Percentiles rank a stretch among this genome's conserved stretches.
These are phyloP conservation scores for Rhynchopsitta pachyrhyncha DNA, from an alignment of 2,113 vertebrate genomes.

Conservation along the genomic window DNA sequence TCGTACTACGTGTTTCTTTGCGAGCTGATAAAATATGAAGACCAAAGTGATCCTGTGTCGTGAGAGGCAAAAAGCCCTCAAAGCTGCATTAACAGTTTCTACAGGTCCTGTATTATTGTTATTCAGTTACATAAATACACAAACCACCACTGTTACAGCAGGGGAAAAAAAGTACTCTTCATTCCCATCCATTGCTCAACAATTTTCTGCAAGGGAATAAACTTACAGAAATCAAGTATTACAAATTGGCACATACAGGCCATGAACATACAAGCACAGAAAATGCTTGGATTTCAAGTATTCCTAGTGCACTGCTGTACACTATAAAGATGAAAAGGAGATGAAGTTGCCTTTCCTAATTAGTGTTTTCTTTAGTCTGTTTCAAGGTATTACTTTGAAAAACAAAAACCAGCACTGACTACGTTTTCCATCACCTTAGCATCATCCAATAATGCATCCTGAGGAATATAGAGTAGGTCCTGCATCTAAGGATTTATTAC, in stretches of 20 bases:
- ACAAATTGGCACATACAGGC: not conserved
- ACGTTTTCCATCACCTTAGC: not conserved
- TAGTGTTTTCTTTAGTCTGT: not conserved
- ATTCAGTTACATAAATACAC: not conserved
- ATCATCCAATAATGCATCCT: not conserved
- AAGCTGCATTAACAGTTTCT: not conserved
- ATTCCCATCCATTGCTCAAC: not conserved
- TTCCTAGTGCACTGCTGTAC: not conserved
- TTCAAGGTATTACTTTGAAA: not conserved
- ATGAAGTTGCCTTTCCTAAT: not conserved
- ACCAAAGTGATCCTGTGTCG: not conserved
- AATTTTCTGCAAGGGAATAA: not conserved
- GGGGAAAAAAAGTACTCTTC: not conserved
- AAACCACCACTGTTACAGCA: not conserved
- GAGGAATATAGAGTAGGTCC: not conserved
- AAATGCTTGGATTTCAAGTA: not conserved
- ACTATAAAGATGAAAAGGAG: not conserved
- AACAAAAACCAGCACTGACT: not conserved
- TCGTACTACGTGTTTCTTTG: not conserved
- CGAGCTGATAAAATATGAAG: not conserved
- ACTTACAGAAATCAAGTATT: not conserved
- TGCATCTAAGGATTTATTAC: not conserved
- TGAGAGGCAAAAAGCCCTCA: not conserved
- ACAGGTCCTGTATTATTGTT: not conserved
- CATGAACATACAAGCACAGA: not conserved